Percentiles rank a stretch among this genome's conserved stretches.
Conservation (phyloP, 2,888 invertebrate genomes). For the Myathropa florea region DNA sequence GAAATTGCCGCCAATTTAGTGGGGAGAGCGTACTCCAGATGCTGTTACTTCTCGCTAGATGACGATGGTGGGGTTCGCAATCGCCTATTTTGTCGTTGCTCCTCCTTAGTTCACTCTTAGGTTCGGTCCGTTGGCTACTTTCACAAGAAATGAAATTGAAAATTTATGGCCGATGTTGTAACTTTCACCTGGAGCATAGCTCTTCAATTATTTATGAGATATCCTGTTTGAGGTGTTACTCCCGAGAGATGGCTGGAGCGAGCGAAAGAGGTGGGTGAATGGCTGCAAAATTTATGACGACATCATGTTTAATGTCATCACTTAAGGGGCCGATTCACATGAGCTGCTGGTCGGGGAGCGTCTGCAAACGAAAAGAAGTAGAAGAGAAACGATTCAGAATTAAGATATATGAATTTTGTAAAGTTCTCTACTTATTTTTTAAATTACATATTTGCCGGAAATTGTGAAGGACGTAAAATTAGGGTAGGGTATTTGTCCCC, state of each 20-base stretch:
- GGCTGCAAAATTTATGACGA: slow-evolving; percentile 50
- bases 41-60: background rate
- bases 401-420: slow-evolving; percentile 38
- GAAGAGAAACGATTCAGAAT: slow-evolving; percentile 37
- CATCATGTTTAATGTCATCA: slow-evolving; percentile 61
- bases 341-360: slow-evolving; percentile 33
- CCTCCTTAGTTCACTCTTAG: background rate
- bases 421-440: slow-evolving; percentile 19
- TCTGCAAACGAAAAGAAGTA: slow-evolving; percentile 46
- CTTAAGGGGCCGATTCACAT: slow-evolving; percentile 48
- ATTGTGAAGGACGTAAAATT: background rate
- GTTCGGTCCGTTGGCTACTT: slow-evolving; percentile 28
- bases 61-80: background rate
- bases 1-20: slow-evolving; percentile 32
- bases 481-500: background rate
- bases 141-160: slow-evolving; percentile 51
- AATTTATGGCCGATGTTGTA: slow-evolving; percentile 53
- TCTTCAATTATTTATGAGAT: slow-evolving; percentile 60
- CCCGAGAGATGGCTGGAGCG: background rate
- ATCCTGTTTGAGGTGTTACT: slow-evolving; percentile 23
- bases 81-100: background rate
- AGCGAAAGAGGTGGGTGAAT: background rate
- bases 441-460: background rate
- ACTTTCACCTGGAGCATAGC: slow-evolving; percentile 64
- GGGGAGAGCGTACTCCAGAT: slow-evolving; percentile 15